A percentile compares a stretch with the other conserved stretches of the same genome.
phyloP scores from a whole-genome alignment of 2,888 invertebrate genomes.

The Idaea aversata region DNA sequence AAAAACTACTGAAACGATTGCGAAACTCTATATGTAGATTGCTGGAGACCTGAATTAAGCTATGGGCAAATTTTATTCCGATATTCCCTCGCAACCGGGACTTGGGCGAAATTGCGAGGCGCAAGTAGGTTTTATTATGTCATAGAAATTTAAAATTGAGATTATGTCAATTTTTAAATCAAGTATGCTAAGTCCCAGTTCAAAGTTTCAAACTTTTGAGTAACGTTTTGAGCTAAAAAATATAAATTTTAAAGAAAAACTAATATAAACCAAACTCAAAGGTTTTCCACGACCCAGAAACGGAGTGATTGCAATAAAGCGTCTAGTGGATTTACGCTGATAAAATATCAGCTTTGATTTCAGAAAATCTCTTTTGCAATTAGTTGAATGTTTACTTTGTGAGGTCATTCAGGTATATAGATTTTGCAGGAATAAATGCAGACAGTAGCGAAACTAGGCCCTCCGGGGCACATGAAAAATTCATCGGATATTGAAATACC shows the following conservation, averaged over 20 bases:
- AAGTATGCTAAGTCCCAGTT: neutral
- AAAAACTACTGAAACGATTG: too few relatives aligned
- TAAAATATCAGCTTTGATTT: conserved; percentile 25
- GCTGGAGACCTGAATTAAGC: too few relatives aligned
- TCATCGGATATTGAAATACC: conserved; percentile 3
- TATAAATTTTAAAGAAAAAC: conserved; percentile 12
- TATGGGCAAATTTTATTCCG: too few relatives aligned
- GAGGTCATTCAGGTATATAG: conserved; percentile 23
- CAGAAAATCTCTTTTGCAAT: conserved; percentile 39
- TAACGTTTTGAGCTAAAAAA: neutral
- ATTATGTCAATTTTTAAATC: neutral
- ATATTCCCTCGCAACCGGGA: too few relatives aligned
- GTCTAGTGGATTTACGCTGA: conserved; percentile 9
- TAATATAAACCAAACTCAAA: conserved; percentile 13
- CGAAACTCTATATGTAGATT: too few relatives aligned
- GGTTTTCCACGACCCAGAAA: conserved; percentile 10
- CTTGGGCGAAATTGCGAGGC: too few relatives aligned
- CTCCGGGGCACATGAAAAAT: neutral
- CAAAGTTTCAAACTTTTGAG: conserved; percentile 10
- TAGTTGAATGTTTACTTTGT: conserved; percentile 36
- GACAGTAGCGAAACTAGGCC: neutral
- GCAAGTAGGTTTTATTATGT: too few relatives aligned
- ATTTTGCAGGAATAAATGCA: neutral
- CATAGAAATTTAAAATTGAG: too few relatives aligned
- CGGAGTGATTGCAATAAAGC: conserved; percentile 20